Conservation (phyloP, 2,797 vertebrate species). For the Lepidocolaptes lacrymiger region DNA sequence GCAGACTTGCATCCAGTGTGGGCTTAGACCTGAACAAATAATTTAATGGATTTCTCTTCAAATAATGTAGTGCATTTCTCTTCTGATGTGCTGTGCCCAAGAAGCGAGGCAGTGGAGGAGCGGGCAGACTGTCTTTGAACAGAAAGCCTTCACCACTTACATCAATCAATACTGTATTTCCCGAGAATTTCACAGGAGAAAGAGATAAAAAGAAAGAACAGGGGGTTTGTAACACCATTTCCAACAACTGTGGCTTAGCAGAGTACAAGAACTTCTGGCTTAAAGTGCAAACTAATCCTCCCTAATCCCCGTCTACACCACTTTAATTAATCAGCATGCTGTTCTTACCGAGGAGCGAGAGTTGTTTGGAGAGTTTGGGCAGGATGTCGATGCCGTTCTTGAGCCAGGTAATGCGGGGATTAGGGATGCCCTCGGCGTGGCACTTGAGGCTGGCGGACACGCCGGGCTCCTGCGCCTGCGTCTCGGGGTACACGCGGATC, state of each 20-base stretch:
- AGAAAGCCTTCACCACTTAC: not conserved
- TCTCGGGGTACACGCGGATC: slow-evolving; percentile 94
- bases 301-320: not conserved
- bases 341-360: slow-evolving; percentile 88
- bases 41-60: not conserved
- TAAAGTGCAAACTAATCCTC: slow-evolving; percentile 19
- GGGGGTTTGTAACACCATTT: not conserved
- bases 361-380: slow-evolving; percentile 87
- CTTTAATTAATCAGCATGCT: not conserved
- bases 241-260: not conserved
- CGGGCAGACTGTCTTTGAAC: not conserved
- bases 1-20: not conserved
- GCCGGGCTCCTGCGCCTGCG: slow-evolving; percentile 94
- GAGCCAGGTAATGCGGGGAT: slow-evolving; percentile 92
- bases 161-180: not conserved
- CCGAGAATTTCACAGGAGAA: not conserved
- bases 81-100: not conserved
- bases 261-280: not conserved
- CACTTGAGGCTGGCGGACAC: slow-evolving; percentile 90
- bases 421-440: slow-evolving; percentile 93
- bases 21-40: not conserved
- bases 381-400: slow-evolving; percentile 93
- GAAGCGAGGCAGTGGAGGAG: not conserved
- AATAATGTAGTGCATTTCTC: not conserved
- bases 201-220: not conserved